Evolutionary conservation across 2,113 vertebrate genomes (phyloP).

Genomic region (Esox niger): DNA sequence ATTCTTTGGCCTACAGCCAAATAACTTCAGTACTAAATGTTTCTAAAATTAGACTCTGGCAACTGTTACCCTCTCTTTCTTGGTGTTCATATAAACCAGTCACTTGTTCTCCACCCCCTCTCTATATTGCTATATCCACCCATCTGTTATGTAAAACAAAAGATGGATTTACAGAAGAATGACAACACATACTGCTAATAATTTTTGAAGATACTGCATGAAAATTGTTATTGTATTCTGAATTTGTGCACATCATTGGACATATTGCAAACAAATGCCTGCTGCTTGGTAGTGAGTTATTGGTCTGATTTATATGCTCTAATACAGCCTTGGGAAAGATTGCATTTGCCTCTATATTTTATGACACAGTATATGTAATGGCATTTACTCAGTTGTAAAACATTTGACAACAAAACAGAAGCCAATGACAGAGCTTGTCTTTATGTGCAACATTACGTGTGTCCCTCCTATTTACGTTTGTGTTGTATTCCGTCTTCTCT

Average conservation of each 20-base stretch:
- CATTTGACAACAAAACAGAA: conserved; percentile 21
- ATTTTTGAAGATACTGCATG: too few relatives aligned
- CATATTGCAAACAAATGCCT: conserved; percentile 25
- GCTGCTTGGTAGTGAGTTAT: conserved; percentile 17
- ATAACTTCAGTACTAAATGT: conserved; percentile 40
- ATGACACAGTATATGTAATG: conserved; percentile 1
- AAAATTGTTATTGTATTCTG: conserved; percentile 19
- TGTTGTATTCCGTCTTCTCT: neutral
- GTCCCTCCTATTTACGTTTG: neutral
- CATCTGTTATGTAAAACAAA: neutral
- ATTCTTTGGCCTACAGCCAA: conserved; percentile 35
- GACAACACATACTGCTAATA: conserved; percentile 9
- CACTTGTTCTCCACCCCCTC: neutral
- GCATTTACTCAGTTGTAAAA: conserved; percentile 38
- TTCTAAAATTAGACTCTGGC: conserved; percentile 50
- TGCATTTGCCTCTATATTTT: conserved; percentile 20
- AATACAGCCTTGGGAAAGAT: conserved; percentile 21
- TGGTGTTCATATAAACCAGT: conserved; percentile 13
- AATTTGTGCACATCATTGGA: conserved; percentile 24
- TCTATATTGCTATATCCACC: neutral
- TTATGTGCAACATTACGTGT: neutral
- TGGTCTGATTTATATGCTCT: conserved; percentile 8
- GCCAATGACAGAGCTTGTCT: neutral
- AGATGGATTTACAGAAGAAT: conserved; percentile 14
- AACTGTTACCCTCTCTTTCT: conserved; percentile 34